Evolutionary conservation across 2,113 vertebrate genomes (phyloP).

Genomic region (Neoarius graeffei): DNA sequence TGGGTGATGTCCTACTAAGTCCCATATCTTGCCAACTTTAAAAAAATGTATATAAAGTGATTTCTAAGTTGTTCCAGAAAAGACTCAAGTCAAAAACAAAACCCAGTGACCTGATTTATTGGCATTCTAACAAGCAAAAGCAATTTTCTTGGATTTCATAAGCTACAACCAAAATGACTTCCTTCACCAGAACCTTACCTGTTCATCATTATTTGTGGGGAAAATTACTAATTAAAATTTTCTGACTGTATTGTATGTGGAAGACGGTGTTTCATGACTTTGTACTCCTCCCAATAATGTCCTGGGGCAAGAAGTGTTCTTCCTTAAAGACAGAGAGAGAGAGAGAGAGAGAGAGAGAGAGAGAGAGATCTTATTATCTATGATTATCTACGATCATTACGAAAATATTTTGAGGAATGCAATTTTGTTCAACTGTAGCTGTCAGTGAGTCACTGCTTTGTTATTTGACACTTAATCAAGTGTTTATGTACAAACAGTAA

Average conservation of each 20-base stretch:
- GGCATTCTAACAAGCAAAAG: neutral
- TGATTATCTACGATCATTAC: slow-evolving; percentile 20
- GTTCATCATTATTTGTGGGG: neutral
- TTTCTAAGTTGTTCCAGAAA: neutral
- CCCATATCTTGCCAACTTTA: too few relatives aligned
- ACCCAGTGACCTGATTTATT: neutral
- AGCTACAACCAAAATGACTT: neutral
- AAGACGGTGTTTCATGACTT: neutral
- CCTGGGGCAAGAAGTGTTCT: slow-evolving; percentile 39
- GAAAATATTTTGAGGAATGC: slow-evolving; percentile 8
- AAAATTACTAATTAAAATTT: neutral
- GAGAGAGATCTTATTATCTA: neutral
- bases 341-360: slow-evolving; percentile 21
- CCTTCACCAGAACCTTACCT: neutral
- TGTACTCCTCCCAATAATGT: slow-evolving; percentile 13
- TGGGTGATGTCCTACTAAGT: too few relatives aligned
- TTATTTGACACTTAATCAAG: neutral
- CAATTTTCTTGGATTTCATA: neutral
- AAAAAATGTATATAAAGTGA: neutral
- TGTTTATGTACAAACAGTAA: neutral
- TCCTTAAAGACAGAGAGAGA: slow-evolving; percentile 7
- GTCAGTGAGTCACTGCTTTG: neutral
- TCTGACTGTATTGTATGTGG: neutral
- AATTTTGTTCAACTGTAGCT: neutral
- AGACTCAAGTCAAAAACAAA: neutral